These are phyloP conservation scores for Cirrhinus mrigala DNA, from an alignment of 2,797 vertebrate genomes.

Conservation along the genomic window DNA sequence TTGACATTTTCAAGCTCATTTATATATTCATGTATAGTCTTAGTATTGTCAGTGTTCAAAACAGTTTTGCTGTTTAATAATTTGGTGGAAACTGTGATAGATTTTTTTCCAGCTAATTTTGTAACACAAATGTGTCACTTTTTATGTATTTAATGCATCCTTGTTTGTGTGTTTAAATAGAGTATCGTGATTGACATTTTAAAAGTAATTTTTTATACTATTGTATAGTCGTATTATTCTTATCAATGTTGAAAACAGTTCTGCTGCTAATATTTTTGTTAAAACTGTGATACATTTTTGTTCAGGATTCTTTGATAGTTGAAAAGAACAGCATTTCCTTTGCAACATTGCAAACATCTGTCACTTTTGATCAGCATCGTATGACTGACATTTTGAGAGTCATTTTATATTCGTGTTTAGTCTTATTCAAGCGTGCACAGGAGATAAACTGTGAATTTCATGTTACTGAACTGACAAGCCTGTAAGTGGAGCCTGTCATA, in stretches of 20 bases:
- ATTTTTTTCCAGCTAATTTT: neutral
- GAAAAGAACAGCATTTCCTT: too few relatives aligned
- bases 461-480: slow-evolving; percentile 37
- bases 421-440: neutral
- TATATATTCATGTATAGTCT: neutral
- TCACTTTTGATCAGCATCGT: neutral
- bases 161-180: too few relatives aligned
- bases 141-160: too few relatives aligned
- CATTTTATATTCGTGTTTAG: neutral
- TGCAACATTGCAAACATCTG: too few relatives aligned
- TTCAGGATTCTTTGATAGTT: too few relatives aligned
- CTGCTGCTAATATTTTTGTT: too few relatives aligned
- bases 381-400: neutral
- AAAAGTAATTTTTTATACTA: too few relatives aligned
- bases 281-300: too few relatives aligned
- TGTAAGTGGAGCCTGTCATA: slow-evolving; percentile 37
- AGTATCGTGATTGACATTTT: too few relatives aligned
- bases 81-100: neutral
- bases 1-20: neutral
- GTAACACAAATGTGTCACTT: too few relatives aligned
- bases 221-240: too few relatives aligned
- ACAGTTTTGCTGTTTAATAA: neutral
- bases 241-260: too few relatives aligned
- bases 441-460: slow-evolving; percentile 34
- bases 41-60: neutral